Conservation (phyloP, 2,888 invertebrate genomes). For the Cryptus viduatorius region DNA sequence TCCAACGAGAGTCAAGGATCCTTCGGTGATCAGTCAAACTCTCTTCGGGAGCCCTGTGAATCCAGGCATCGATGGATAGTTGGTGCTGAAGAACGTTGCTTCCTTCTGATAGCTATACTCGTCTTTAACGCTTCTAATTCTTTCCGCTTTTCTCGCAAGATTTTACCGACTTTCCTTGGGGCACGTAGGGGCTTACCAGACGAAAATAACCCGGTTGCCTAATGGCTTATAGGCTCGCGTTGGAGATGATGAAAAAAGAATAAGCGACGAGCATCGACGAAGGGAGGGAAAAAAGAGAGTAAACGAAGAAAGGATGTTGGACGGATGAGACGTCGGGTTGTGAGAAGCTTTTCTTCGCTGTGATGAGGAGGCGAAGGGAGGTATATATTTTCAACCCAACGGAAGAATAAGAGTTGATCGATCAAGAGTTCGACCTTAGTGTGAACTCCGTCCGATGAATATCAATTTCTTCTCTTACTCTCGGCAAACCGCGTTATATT, state of each 20-base stretch:
- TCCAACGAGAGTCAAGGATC: slow-evolving; percentile 47
- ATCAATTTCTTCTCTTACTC: slow-evolving; percentile 42
- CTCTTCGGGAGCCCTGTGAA: slow-evolving; percentile 6
- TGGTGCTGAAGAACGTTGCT: slow-evolving; percentile 29
- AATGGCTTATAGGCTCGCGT: background rate
- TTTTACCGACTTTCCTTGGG: background rate
- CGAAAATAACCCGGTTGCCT: slow-evolving; percentile 6
- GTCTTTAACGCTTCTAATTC: slow-evolving; percentile 30
- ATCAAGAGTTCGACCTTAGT: slow-evolving; percentile 40
- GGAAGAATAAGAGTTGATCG: slow-evolving; percentile 36
- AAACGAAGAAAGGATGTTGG: background rate
- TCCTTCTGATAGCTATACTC: background rate
- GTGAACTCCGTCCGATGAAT: slow-evolving; percentile 47
- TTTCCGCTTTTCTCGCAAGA: background rate
- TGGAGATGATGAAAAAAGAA: slow-evolving; percentile 6
- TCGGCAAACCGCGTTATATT: slow-evolving; percentile 30
- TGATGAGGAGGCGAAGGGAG: slow-evolving; percentile 4
- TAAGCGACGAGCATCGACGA: background rate
- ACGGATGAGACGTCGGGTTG: background rate
- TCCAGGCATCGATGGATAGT: slow-evolving; percentile 3
- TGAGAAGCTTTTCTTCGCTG: slow-evolving; percentile 5
- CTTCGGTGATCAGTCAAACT: slow-evolving; percentile 54
- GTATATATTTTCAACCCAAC: background rate
- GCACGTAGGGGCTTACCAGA: background rate
- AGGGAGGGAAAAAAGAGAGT: background rate